phyloP scores from a whole-genome alignment of 1,140 invertebrate species.

The Meloidogyne chitwoodi region DNA sequence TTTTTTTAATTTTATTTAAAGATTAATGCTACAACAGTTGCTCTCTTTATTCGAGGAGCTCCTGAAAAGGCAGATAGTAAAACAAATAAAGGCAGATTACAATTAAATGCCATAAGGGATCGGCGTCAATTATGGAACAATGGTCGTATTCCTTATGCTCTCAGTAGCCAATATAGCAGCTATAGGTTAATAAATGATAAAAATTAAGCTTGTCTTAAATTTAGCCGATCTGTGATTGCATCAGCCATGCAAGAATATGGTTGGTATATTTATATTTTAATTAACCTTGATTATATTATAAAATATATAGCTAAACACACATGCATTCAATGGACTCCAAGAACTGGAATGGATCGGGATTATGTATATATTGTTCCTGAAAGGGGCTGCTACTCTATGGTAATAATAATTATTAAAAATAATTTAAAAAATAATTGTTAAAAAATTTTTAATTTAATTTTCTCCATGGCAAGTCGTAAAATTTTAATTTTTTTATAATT shows the following conservation, averaged over 20 bases:
- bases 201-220: constrained; percentile 4
- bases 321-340: constrained; percentile 55
- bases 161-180: constrained; percentile 57
- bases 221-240: constrained; percentile 58
- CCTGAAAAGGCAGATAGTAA: constrained; percentile 25
- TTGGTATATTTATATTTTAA: background rate
- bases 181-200: constrained; percentile 43
- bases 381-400: constrained; percentile 44
- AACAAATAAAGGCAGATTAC: constrained; percentile 22
- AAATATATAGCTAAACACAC: constrained; percentile 35
- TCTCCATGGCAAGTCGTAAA: constrained; percentile 39
- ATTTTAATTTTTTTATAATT: constrained; percentile 4
- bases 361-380: constrained; percentile 59
- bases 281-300: background rate
- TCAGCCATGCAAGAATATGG: constrained; percentile 56
- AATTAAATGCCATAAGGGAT: constrained; percentile 56
- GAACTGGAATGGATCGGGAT: constrained; percentile 47
- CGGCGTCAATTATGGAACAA: constrained; percentile 54
- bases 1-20: constrained; percentile 16
- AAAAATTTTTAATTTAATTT: too few relatives aligned
- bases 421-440: too few relatives aligned
- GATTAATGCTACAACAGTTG: constrained; percentile 56
- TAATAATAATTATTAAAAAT: too few relatives aligned
- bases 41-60: constrained; percentile 49
- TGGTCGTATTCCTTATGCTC: constrained; percentile 55